Evolutionary conservation across 2,888 invertebrate species (phyloP), one percentile per base, ranked within the genome.

Genomic region (Cyaniris semiargus): DNA sequence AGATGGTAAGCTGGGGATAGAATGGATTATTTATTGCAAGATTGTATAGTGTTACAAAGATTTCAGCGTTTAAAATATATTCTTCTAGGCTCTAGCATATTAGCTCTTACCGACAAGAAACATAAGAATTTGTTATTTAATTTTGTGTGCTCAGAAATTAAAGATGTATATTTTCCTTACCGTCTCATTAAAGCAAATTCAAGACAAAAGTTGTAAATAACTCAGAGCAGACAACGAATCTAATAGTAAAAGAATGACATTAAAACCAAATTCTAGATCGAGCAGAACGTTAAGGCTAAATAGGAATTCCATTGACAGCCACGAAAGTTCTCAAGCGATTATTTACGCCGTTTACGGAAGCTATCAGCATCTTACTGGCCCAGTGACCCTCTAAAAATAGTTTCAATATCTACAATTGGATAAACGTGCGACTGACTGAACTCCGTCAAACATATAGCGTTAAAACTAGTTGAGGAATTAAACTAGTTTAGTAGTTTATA

Each of bases 281-380:
- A 60, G 23, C 66, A 15, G 27, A 66, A 66, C 27, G 66, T 18
- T 18, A 66, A 66, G 15, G 27, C 27, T 10, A 10, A 60, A 60
- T 66, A 1, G 27, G 5, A 66, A 66, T 66, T 18, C 18, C 66
- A 18, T 15, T 27, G 23, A 7, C 66, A 31, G 31, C 27, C 18
- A 66, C 15, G 66, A 66, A 66, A 66, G 66, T 66, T 31, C 27
- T 66, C 66, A 66, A 66, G 66, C 27, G 66, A 66, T 66, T 66
- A 66, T 66, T 15, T 1, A 31, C 66, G 66, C 15, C 15, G 31
- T 31, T 66, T 66, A 66, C 66, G 66, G 27, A 27, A 66, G 27
- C 27, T 27, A 66, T 66, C 27, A 6, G 66, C 27, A 18, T 66
- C 27, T 66, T 18, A 66, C 66, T 66, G 66, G 27, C 10, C 27